Percentiles rank a stretch among this genome's conserved stretches.
Conservation (phyloP, 1,140 invertebrate species). For the Cyphomyrmex costatus region DNA sequence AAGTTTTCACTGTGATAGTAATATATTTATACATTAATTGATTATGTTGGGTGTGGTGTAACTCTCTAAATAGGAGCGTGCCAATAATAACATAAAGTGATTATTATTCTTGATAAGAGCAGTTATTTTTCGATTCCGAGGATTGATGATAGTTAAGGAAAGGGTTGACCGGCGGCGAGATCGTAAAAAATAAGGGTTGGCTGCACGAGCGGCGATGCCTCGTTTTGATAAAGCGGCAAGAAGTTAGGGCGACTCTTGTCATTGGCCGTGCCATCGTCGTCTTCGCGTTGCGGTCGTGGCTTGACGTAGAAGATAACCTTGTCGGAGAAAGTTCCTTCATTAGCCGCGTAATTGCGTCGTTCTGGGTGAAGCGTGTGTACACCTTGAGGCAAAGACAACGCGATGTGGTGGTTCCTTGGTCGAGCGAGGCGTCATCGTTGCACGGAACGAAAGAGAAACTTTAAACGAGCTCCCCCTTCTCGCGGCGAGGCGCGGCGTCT, state of each 20-base stretch:
- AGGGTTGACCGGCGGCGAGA: neutral
- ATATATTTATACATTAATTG: neutral
- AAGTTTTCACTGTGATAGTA: neutral
- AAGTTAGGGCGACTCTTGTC: constrained; percentile 58
- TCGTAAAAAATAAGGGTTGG: constrained; percentile 60
- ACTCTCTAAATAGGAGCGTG: neutral
- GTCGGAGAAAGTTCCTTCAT: constrained; percentile 71
- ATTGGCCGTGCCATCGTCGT: constrained; percentile 26
- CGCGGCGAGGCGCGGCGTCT: constrained; percentile 14
- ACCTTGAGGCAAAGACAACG: constrained; percentile 57
- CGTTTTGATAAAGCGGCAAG: constrained; percentile 62
- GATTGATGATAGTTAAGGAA: constrained; percentile 8
- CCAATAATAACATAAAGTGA: neutral
- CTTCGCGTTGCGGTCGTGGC: constrained; percentile 51
- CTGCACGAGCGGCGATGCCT: constrained; percentile 45
- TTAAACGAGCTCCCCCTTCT: constrained; percentile 61
- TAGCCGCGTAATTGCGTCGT: constrained; percentile 75
- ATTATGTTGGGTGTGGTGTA: neutral
- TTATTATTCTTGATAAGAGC: constrained; percentile 13
- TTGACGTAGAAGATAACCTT: constrained; percentile 70
- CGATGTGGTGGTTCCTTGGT: constrained; percentile 25
- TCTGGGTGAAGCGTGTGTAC: constrained; percentile 70
- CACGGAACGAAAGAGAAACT: constrained; percentile 70
- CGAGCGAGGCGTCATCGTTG: constrained; percentile 45
- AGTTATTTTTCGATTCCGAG: neutral